Conservation (phyloP, 2,113 vertebrate genomes). For the Myotis lucifugus region DNA sequence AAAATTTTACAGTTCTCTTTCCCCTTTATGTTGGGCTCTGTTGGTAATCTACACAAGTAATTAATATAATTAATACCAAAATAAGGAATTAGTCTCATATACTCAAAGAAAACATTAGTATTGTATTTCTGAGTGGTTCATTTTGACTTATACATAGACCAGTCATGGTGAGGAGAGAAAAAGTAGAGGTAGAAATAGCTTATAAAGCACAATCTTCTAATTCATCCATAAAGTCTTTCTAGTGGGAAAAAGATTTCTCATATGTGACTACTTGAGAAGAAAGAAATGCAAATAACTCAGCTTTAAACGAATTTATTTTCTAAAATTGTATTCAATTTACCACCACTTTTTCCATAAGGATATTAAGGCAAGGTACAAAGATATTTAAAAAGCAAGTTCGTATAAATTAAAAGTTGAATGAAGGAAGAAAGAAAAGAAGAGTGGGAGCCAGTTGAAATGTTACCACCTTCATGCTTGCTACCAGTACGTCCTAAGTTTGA, state of each 20-base stretch:
- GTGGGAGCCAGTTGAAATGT: not conserved
- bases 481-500: not conserved
- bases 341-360: not conserved
- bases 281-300: not conserved
- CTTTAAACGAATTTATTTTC: not conserved
- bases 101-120: not conserved
- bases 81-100: constrained; percentile 43
- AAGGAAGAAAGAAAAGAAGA: not conserved
- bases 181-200: not conserved
- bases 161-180: not conserved
- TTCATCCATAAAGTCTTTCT: not conserved
- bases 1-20: constrained; percentile 45
- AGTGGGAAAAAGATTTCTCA: not conserved
- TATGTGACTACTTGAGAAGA: not conserved
- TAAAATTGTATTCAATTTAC: not conserved
- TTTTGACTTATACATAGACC: not conserved
- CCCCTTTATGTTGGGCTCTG: constrained; percentile 66
- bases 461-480: not conserved
- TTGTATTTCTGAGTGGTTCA: not conserved
- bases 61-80: constrained; percentile 65
- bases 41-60: constrained; percentile 68
- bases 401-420: not conserved
- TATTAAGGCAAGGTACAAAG: not conserved
- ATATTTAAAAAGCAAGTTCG: not conserved
- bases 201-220: not conserved